Percentiles rank a stretch among this genome's conserved stretches.
These are phyloP conservation scores for Peromyscus maniculatus DNA, from an alignment of 2,113 vertebrate species.

Conservation along the genomic window DNA sequence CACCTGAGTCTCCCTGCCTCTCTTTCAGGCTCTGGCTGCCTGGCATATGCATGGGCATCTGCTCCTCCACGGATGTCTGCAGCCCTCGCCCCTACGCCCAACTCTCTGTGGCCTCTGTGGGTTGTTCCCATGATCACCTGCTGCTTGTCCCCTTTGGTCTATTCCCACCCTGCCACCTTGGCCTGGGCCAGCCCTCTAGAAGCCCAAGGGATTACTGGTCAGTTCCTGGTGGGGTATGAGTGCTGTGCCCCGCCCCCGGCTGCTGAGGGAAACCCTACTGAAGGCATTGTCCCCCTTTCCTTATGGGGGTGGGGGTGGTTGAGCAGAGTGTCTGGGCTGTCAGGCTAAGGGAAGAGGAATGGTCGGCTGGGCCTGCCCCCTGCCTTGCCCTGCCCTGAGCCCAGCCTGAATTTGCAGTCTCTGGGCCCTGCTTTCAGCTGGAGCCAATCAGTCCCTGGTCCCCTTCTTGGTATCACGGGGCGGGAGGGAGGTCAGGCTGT, in stretches of 20 bases:
- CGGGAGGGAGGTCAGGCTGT: neutral
- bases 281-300: neutral
- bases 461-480: neutral
- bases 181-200: too few relatives aligned
- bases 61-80: neutral
- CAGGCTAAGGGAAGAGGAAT: neutral
- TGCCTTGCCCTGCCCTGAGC: neutral
- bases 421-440: slow-evolving; percentile 37
- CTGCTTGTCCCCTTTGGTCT: neutral
- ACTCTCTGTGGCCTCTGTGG: neutral
- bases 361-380: neutral
- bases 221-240: neutral
- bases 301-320: neutral
- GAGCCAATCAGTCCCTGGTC: neutral
- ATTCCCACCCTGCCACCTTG: neutral
- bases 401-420: neutral
- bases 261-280: neutral
- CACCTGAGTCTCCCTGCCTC: neutral
- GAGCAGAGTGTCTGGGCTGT: neutral
- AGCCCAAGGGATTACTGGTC: neutral
- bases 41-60: neutral
- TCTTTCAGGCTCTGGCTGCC: neutral
- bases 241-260: neutral
- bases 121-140: neutral
- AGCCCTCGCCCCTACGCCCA: neutral